Percentiles rank a stretch among this genome's conserved stretches.
phyloP scores from a whole-genome alignment of 2,888 invertebrate species.

The Anodontia alba region DNA sequence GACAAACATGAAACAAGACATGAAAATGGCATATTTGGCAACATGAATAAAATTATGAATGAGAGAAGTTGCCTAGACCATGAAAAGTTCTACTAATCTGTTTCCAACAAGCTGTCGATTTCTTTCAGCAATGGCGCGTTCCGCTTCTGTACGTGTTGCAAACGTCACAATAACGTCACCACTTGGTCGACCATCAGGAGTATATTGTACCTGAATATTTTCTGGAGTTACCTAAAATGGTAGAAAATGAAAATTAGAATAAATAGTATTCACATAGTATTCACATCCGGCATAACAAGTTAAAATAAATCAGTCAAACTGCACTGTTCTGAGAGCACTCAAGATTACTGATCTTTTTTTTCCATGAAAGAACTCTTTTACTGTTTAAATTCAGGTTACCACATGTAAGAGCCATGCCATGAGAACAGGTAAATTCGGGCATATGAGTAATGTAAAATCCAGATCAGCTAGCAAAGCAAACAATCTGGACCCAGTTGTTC shows the following conservation, averaged over 20 bases:
- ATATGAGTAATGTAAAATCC: no score
- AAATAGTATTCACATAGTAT: no score
- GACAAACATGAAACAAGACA: neutral
- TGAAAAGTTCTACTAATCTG: conserved; percentile 85
- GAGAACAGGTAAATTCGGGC: no score
- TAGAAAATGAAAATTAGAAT: neutral
- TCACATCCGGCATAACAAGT: no score
- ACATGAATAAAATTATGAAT: neutral
- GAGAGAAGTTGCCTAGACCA: neutral
- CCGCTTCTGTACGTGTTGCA: conserved; percentile 85
- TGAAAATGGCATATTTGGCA: neutral
- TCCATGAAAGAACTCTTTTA: no score
- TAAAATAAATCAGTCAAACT: no score
- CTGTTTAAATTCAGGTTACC: no score
- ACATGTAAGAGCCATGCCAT: no score
- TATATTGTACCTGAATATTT: conserved; percentile 85
- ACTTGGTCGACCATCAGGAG: conserved; percentile 85
- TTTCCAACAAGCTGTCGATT: conserved; percentile 85
- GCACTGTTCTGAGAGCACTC: no score
- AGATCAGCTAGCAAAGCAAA: no score
- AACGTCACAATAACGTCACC: conserved; percentile 86
- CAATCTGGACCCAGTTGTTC: no score
- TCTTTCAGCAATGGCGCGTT: conserved; percentile 85
- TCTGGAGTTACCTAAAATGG: conserved; percentile 85
- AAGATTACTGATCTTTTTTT: no score